These are phyloP conservation scores for Myotis davidii DNA, from an alignment of 2,113 vertebrate species.

Conservation along the genomic window DNA sequence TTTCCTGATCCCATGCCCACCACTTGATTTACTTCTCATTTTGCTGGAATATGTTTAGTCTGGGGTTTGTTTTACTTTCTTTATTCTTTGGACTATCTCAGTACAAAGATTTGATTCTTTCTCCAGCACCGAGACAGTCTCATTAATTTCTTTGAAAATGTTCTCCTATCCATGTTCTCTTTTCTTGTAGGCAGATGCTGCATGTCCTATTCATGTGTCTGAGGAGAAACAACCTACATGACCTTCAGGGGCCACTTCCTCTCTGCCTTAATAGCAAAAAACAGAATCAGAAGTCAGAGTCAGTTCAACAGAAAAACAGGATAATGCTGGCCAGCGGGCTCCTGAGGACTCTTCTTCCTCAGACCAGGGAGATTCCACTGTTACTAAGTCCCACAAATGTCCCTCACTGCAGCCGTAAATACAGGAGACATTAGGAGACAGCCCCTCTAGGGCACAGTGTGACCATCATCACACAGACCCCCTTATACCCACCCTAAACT, in stretches of 20 bases:
- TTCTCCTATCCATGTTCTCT: neutral
- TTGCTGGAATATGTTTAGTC: neutral
- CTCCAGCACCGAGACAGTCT: neutral
- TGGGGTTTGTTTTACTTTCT: neutral
- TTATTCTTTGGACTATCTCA: neutral
- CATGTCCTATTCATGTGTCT: neutral
- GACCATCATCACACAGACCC: neutral
- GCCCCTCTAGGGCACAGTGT: too few relatives aligned
- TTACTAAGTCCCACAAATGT: neutral
- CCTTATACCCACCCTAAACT: fast-evolving
- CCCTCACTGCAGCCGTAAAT: fast-evolving
- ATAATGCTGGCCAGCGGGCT: fast-evolving
- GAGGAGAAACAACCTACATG: neutral
- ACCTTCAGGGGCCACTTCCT: fast-evolving
- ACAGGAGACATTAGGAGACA: fast-evolving
- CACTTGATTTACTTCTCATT: neutral
- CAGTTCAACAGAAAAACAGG: neutral
- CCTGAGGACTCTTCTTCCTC: neutral
- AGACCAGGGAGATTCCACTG: neutral
- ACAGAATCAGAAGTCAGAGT: neutral
- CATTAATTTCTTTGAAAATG: neutral
- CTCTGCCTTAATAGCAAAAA: neutral
- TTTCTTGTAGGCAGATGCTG: neutral
- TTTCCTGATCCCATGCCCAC: neutral
- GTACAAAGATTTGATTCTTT: neutral